Conservation (phyloP, 2,797 vertebrate genomes). For the Lophius americanus region DNA sequence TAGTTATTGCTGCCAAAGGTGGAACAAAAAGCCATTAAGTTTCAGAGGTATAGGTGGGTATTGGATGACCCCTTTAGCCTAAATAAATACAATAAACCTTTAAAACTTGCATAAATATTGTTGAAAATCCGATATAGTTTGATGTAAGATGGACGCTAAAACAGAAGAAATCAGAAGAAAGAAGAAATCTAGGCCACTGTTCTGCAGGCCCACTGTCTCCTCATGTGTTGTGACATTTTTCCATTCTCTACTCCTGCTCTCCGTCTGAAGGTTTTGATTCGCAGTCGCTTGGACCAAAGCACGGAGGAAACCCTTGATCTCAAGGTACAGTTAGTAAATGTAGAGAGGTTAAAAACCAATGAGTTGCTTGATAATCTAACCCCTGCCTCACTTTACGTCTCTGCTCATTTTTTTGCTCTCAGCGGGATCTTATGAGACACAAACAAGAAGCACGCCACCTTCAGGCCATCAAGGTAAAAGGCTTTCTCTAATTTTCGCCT, state of each 20-base stretch:
- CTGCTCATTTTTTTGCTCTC: conserved; percentile 51
- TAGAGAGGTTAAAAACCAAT: conserved; percentile 59
- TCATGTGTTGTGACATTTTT: conserved; percentile 57
- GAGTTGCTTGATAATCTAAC: conserved; percentile 26
- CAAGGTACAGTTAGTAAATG: conserved; percentile 85
- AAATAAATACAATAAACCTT: too few species aligned
- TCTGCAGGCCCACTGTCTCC: conserved; percentile 39
- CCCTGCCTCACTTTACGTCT: conserved; percentile 26
- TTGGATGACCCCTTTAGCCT: too few species aligned
- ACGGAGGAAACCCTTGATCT: conserved; percentile 94
- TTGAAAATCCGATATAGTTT: too few species aligned
- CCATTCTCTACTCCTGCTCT: conserved; percentile 64
- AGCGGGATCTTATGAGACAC: conserved; percentile 95
- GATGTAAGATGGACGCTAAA: too few species aligned
- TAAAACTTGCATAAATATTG: too few species aligned
- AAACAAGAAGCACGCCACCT: conserved; percentile 96
- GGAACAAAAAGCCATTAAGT: too few species aligned
- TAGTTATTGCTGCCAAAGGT: too few species aligned
- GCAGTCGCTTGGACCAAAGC: conserved; percentile 96
- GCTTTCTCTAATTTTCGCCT: conserved; percentile 33
- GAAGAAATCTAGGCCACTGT: conserved; percentile 24
- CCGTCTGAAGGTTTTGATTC: conserved; percentile 89
- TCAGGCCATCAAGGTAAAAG: conserved; percentile 95
- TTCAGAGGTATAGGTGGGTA: too few species aligned
- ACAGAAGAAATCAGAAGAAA: too few species aligned